Evolutionary conservation across 2,113 vertebrate species (phyloP), one percentile per base, ranked within the genome.

Genomic region (Nansenia antarctica): DNA sequence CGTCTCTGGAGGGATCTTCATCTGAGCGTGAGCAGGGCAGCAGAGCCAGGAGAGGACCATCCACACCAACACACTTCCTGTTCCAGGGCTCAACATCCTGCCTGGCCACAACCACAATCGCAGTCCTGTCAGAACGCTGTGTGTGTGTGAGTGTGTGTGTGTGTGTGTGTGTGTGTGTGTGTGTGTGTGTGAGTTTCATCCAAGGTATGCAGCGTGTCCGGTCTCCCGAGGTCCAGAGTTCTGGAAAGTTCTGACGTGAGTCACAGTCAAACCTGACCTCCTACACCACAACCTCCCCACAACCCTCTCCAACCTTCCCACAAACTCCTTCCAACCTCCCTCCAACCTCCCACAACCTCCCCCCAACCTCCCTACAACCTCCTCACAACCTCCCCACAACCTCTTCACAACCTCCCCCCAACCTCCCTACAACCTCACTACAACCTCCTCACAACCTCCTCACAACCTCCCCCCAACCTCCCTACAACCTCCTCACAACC

Each of bases 1-100:
- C 95, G 89, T 95, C 82, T 98, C 95, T 74, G 92, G 92, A 2
- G 95, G 88, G 85, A 96, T 94, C 92, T 84, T 93, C 67, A 87
- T 89, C 90, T 98, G 94, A 9, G 89, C 91, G 42, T 79, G 57
- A 0, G 88, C 67, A 1, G 82, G 69, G 54, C 87, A 74, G 82
- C 88, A 83, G 49, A 90, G 71, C 20, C 90, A 87, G 81, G 47
- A 83, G 65, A 85, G 81, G 76, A 92, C 88, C 82, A 94, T 92
- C 91, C 92, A 92, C 37, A 78, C 70, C 49, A 84, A 52, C 18
- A 22, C 9, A 8, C 18, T n/a, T 3, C n/a, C 15, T 32, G 27
- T 22, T 15, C 20, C 11, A 42, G 11, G 37, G 11, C 15, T 15
- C 37, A 4, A 42, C 39, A 15, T 0, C 45, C 1, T 15, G n/a